Conservation (phyloP, 2,888 invertebrate species). For the Synanthedon andrenaeformis region DNA sequence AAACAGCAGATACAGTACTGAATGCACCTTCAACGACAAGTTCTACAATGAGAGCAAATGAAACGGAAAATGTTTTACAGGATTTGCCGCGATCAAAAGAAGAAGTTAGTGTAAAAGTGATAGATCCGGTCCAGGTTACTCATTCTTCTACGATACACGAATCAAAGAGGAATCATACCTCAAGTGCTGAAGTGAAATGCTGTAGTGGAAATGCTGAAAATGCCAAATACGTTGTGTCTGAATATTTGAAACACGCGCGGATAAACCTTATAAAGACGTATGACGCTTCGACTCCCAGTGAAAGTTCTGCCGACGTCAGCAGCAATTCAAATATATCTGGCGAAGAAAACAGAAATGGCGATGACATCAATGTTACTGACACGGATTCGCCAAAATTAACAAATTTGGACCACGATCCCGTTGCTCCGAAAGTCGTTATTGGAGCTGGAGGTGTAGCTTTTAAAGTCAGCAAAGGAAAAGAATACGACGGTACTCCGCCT, state of each 20-base stretch:
- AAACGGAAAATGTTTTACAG: conserved; percentile 17
- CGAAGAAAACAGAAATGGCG: conserved; percentile 40
- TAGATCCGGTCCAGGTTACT: not conserved
- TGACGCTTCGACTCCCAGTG: conserved; percentile 25
- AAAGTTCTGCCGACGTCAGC: conserved; percentile 8
- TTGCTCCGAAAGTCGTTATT: conserved; percentile 73
- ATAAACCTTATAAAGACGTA: conserved; percentile 52
- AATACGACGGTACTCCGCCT: conserved; percentile 47
- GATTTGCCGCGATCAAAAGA: conserved; percentile 21
- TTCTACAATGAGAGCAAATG: conserved; percentile 11
- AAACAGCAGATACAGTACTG: conserved; percentile 16
- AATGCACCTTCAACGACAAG: conserved; percentile 1
- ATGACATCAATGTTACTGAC: conserved; percentile 34
- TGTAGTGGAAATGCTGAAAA: conserved; percentile 51
- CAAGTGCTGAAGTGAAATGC: no score
- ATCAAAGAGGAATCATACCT: conserved; percentile 27
- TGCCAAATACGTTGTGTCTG: conserved; percentile 76
- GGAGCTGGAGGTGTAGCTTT: conserved; percentile 74
- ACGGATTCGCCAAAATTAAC: conserved; percentile 40
- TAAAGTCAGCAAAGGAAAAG: conserved; percentile 67
- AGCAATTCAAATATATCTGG: conserved; percentile 28
- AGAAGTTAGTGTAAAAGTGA: conserved; percentile 11
- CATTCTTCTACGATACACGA: conserved; percentile 13
- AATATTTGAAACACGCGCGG: conserved; percentile 73
- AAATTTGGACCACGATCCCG: conserved; percentile 52